phyloP scores from a whole-genome alignment of 2,113 vertebrate species.

The Turnix velox region DNA sequence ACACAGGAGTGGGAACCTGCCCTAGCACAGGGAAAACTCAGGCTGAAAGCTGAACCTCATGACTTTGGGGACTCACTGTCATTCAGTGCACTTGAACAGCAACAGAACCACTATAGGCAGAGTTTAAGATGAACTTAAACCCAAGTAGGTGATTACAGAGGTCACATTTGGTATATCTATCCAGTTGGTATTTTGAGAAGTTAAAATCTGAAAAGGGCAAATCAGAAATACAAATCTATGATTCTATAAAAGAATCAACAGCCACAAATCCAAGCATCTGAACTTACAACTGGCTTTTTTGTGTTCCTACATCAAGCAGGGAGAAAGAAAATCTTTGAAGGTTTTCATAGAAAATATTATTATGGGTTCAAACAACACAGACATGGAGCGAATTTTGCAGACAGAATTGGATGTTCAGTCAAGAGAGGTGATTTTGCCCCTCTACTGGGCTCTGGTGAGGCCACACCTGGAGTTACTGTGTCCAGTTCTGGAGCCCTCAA shows the following conservation, averaged over 20 bases:
- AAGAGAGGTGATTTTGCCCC: too few relatives aligned
- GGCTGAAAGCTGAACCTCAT: neutral
- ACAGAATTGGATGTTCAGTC: too few relatives aligned
- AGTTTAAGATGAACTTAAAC: neutral
- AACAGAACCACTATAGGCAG: neutral
- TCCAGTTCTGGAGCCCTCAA: too few relatives aligned
- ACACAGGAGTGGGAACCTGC: neutral
- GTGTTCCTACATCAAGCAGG: neutral
- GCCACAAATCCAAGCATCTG: neutral
- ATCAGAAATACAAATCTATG: neutral
- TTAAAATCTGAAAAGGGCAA: neutral
- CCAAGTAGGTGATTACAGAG: neutral
- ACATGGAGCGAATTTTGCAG: neutral
- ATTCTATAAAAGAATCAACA: too few relatives aligned
- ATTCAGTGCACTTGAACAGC: rapidly evolving
- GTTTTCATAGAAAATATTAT: neutral
- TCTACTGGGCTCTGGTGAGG: too few relatives aligned
- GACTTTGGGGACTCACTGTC: neutral
- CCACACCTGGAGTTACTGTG: too few relatives aligned
- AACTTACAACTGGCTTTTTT: neutral
- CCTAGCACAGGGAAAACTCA: neutral
- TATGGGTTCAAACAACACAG: neutral
- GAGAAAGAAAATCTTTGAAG: conserved; percentile 1
- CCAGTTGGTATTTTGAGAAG: neutral
- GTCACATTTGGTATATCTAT: neutral